Base-by-base conservation (phyloP, 2,888 invertebrate species). In the Drosophila algonquin region DNA sequence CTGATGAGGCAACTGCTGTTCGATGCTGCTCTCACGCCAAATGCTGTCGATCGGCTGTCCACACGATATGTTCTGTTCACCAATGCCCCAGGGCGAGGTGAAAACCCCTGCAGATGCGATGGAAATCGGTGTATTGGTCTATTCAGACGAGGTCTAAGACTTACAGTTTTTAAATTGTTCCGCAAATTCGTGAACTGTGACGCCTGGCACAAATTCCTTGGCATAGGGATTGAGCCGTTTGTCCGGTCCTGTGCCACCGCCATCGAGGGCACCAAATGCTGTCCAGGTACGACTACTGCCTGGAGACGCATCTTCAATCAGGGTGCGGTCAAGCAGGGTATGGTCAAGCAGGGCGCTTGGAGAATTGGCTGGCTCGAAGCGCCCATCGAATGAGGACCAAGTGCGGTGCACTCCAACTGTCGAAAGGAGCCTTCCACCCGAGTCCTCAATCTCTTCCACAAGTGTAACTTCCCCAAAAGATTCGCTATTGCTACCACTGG, bases 141-240 rank as follows among this genome's bases (percentile, higher is more conserved):
- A 5, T n/a, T 27, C 10, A 27, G 21, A 54, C 9, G 53, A 7
- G 16, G 27, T 12, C 27, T 21, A 45, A 45, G 45, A 72, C 56
- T 73, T 59, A 80, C 80, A 63, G 5, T 81, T 79, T 1, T 69
- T 14, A n/a, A 81, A 62, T 64, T 79, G 68, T 32, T 46, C 32
- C 16, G 77, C 82, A 53, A 75, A 9, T 32, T 63, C 7, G 45
- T 59, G 45, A 7, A 24, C 35, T 12, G 59, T 27, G 8, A 75
- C 6, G n/a, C 63, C 56, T 7, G 85, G 85, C 50, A 85, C 81
- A 63, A 85, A 85, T 10, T 70, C 89, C 2, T 84, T 74, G 2
- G 90, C 85, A 21, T 87, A 54, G 1, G 85, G 85, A 59, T 85
- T 85, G 6, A 85, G 63, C 16, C 87, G 85, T 7, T 53, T 74